Percentiles rank a stretch among this genome's conserved stretches.
phyloP scores from a whole-genome alignment of 2,797 vertebrate species.

The Rhynchotus rufescens region DNA sequence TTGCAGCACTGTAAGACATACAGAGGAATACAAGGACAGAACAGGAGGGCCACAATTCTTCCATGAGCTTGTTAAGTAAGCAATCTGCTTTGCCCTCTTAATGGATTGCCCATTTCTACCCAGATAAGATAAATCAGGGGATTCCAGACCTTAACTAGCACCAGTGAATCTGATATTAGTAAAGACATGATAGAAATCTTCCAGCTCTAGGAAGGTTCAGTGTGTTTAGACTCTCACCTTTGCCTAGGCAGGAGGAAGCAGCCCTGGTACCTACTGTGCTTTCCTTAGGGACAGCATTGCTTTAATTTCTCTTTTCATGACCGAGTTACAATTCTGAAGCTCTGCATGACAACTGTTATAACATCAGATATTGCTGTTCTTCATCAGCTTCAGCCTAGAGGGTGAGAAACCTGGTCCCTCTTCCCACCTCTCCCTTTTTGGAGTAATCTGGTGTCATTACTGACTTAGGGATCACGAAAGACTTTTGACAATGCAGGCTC shows the following conservation, averaged over 20 bases:
- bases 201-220: background rate
- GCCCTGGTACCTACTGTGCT: conserved; percentile 5
- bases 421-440: background rate
- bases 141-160: background rate
- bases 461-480: background rate
- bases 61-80: background rate
- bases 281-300: background rate
- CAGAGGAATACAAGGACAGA: background rate
- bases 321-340: background rate
- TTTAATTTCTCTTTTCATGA: conserved; percentile 9
- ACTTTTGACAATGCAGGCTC: background rate
- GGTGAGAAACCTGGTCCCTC: background rate
- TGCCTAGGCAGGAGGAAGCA: background rate
- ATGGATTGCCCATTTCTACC: background rate
- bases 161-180: background rate
- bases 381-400: background rate
- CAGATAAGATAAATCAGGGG: background rate
- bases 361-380: background rate
- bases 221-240: background rate
- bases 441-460: background rate
- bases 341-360: background rate
- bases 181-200: background rate
- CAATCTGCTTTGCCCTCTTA: background rate
- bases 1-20: background rate
- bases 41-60: background rate